Evolutionary conservation across 2,797 vertebrate species (phyloP), one percentile per base, ranked within the genome.

Genomic region (Scolopax rusticola): DNA sequence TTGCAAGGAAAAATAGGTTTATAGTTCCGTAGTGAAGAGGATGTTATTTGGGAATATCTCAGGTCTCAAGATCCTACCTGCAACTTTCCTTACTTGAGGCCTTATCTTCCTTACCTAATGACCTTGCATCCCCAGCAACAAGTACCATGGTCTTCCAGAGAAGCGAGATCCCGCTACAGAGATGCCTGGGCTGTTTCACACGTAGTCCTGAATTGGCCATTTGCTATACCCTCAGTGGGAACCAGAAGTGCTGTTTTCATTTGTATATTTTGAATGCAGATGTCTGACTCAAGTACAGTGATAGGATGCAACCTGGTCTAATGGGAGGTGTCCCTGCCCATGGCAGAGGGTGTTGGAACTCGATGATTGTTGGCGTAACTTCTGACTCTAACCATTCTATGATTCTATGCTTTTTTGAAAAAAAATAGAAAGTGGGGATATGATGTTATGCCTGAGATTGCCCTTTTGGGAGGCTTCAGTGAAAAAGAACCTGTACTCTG

Each of bases 1-100:
- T 87, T 68, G 25, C 9, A 56, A 48, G 17, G 2, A 1, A 53
- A 50, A 78, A 20, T 2, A 2, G 0, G 1, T 1, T 87, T 70
- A 27, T 25, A 9, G 6, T 57, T 67, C 61, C 21, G 4, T 12
- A 47, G 48, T 7, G 9, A 73, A 32, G 7, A 54, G 18, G 56
- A 51, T 41, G 32, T 16, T 77, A 50, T 38, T 57, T 70, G 48
- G 18, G 21, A 86, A 21, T 36, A 9, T 40, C 36, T 68, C n/a
- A 51, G 36, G 64, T 9, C 27, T 84, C 32, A 81, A n/a, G 18
- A 50, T 56, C 18, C 12, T 67, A 30, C 6, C 15, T 24, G 12
- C 4, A 60, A 11, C 15, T 54, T 32, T 71, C 5, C 15, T 79
- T 47, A 18, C 6, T 27, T 82, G 64, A 81, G 13, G 48, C 5